Evolutionary conservation across 1,140 invertebrate species (phyloP), one percentile per base, ranked within the genome.

Genomic region (Scaptomyza hsui): DNA sequence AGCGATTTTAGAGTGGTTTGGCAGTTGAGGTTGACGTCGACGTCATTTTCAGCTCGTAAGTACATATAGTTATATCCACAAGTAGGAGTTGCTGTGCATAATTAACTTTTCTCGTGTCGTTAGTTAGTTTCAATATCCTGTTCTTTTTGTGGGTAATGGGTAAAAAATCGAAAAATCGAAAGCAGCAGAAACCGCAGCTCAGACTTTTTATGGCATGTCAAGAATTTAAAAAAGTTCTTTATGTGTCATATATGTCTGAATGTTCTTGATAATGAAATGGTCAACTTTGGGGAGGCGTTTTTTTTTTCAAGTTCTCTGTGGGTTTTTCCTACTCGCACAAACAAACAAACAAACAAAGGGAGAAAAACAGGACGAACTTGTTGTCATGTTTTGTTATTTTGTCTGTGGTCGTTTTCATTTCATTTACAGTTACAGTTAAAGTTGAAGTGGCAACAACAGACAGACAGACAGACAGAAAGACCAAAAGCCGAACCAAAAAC

Each of bases 351-450:
- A 44, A 4, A 42, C n/a, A 44, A n/a, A n/a, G n/a, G n/a, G n/a
- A n/a, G n/a, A n/a, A 37, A 48, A 49, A 45, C 15, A 24, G 49
- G 21, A 12, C 16, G 9, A 72, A 61, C 44, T 67, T 74, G 63
- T 80, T 81, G 49, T 72, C 61, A 55, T 70, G 73, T 78, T 70
- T 79, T 78, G 63, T 86, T 86, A 68, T 70, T 29, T 81, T 69
- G 71, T 82, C 37, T 88, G 81, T 56, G 81, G 82, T 75, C 51
- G 78, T 63, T 88, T 86, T 78, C 82, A 75, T 86, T 86, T 88
- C 81, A 78, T 81, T 86, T 88, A 69, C 81, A 88, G 78, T 72
- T 65, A 64, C 74, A 63, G 53, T 57, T 64, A 45, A 56, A 64
- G 45, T 57, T 64, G 52, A 56, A 64, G 45, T 64, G 44, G 51